phyloP scores from a whole-genome alignment of 2,797 vertebrate genomes.

The Cyclopterus lumpus region DNA sequence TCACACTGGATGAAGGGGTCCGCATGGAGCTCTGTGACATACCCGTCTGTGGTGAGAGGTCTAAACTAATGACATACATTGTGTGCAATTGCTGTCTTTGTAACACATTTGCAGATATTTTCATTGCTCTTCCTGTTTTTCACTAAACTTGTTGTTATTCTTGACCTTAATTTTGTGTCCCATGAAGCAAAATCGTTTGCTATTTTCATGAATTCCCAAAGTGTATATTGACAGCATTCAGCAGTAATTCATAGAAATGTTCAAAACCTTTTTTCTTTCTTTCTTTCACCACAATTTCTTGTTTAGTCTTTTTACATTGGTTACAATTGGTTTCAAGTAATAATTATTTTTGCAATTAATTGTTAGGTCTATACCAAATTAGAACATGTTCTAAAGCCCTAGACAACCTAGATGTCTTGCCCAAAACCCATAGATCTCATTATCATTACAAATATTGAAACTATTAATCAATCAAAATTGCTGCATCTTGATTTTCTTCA shows the following conservation, averaged over 20 bases:
- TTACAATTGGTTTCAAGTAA: not conserved
- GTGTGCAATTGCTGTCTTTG: not conserved
- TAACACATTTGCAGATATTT: not conserved
- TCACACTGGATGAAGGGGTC: constrained; percentile 94
- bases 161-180: not conserved
- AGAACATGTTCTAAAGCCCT: too few relatives aligned
- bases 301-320: not conserved
- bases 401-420: not conserved
- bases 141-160: not conserved
- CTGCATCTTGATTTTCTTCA: not conserved
- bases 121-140: not conserved
- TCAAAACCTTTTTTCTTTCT: not conserved
- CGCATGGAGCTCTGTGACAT: constrained; percentile 95
- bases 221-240: not conserved
- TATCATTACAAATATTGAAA: not conserved
- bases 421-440: too few relatives aligned
- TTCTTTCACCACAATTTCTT: not conserved
- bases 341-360: not conserved
- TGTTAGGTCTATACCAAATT: not conserved
- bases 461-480: not conserved
- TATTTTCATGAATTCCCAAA: too few relatives aligned
- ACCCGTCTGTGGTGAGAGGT: constrained; percentile 89
- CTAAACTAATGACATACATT: not conserved
- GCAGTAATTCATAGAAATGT: not conserved
- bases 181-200: not conserved